Conservation (phyloP, 2,113 vertebrate genomes). For the Aix galericulata region DNA sequence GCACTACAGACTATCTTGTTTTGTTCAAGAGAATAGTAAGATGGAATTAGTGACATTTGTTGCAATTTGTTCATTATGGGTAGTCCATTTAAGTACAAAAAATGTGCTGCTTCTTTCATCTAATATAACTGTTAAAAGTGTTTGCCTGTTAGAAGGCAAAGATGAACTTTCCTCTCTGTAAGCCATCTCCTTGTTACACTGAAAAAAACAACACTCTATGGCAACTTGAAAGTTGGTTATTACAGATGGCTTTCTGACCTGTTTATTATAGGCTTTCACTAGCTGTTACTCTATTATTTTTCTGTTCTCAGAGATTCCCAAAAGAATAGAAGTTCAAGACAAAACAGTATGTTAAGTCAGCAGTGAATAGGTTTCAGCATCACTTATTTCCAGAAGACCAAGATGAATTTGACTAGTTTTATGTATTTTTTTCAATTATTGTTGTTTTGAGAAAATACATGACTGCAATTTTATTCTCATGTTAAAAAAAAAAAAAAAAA, state of each 20-base stretch:
- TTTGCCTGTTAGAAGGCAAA: not conserved
- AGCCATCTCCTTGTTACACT: not conserved
- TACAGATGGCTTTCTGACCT: not conserved
- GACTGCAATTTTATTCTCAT: not conserved
- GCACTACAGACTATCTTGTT: not conserved
- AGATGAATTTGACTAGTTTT: not conserved
- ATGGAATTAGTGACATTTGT: not conserved
- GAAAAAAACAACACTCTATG: not conserved
- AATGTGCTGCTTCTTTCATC: not conserved
- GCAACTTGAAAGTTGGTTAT: not conserved
- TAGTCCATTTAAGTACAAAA: not conserved
- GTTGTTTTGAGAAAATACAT: not conserved
- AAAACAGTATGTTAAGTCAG: not conserved
- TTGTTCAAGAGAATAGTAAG: not conserved
- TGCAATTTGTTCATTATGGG: not conserved
- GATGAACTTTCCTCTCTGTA: not conserved
- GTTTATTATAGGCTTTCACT: not conserved
- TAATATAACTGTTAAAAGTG: not conserved
- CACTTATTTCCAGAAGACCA: not conserved
- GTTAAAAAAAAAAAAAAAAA: too few species aligned
- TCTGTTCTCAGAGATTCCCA: not conserved
- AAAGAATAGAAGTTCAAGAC: not conserved
- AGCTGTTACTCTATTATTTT: not conserved
- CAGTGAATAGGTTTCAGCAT: not conserved
- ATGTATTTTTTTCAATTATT: too few species aligned